A percentile compares a stretch with the other conserved stretches of the same genome.
These are phyloP conservation scores for Zelostemma sp. DNA, from an alignment of 1,140 invertebrate species.

Conservation along the genomic window DNA sequence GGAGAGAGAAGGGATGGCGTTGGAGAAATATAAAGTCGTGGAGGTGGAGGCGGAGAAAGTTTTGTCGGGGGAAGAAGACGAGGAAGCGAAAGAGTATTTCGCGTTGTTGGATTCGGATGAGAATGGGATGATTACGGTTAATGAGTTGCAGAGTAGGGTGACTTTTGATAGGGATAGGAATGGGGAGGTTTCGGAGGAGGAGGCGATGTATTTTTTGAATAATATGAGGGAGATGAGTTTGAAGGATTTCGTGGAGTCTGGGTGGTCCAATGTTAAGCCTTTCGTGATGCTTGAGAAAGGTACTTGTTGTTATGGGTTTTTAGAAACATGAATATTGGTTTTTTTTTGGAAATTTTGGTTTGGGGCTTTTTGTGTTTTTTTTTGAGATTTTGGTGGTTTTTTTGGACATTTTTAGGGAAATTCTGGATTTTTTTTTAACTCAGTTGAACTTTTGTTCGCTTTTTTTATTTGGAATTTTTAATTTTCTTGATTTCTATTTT, in stretches of 20 bases:
- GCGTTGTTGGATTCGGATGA: constrained; percentile 81
- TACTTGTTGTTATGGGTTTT: too few relatives aligned
- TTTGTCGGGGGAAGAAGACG: constrained; percentile 70
- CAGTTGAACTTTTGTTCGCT: too few relatives aligned
- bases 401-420: too few relatives aligned
- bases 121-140: constrained; percentile 81
- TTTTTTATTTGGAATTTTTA: too few relatives aligned
- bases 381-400: too few relatives aligned
- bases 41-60: constrained; percentile 77
- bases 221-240: constrained; percentile 78
- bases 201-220: constrained; percentile 85
- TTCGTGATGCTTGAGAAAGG: constrained; percentile 81
- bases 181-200: constrained; percentile 88
- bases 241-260: constrained; percentile 78
- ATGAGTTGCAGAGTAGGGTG: constrained; percentile 82
- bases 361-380: too few relatives aligned
- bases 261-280: constrained; percentile 85
- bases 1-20: constrained; percentile 78
- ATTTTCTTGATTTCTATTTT: too few relatives aligned
- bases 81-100: constrained; percentile 81
- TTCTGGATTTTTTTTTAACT: too few relatives aligned
- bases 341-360: too few relatives aligned
- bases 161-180: constrained; percentile 92
- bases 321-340: too few relatives aligned
- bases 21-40: constrained; percentile 82